Evolutionary conservation across 1,140 invertebrate species (phyloP).

Genomic region (Aporrectodea caliginosa): DNA sequence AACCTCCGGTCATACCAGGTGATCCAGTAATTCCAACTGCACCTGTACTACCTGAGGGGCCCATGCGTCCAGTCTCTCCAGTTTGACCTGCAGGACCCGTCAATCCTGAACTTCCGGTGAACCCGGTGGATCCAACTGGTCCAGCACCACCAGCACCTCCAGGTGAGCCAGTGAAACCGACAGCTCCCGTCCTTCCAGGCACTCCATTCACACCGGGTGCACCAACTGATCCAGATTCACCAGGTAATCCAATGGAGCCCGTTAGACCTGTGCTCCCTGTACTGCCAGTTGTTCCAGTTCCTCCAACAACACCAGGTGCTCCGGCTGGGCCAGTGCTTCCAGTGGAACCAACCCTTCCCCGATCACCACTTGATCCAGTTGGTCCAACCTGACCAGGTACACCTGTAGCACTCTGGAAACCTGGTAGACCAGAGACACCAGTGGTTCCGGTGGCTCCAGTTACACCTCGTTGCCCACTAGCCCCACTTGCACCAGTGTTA

Average conservation of each 20-base stretch:
- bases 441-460: neutral
- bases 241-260: neutral
- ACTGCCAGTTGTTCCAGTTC: neutral
- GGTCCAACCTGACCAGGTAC: neutral
- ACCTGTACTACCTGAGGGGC: constrained; percentile 1
- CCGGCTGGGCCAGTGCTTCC: constrained; percentile 7
- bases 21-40: neutral
- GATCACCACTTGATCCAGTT: constrained; percentile 14
- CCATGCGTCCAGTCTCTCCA: neutral
- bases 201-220: constrained; percentile 12
- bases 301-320: neutral
- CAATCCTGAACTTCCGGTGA: neutral
- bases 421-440: neutral
- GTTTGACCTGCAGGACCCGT: neutral
- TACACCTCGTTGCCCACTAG: constrained; percentile 14
- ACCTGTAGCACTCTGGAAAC: neutral
- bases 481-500: constrained; percentile 16
- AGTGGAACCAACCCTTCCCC: neutral
- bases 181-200: neutral
- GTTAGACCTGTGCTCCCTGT: constrained; percentile 4
- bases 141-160: neutral
- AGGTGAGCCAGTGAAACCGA: neutral
- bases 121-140: neutral
- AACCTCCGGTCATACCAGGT: neutral
- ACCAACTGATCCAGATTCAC: neutral